Percentiles rank a stretch among this genome's conserved stretches.
Conservation (phyloP, 2,797 vertebrate species). For the Sebastes matsubarae region DNA sequence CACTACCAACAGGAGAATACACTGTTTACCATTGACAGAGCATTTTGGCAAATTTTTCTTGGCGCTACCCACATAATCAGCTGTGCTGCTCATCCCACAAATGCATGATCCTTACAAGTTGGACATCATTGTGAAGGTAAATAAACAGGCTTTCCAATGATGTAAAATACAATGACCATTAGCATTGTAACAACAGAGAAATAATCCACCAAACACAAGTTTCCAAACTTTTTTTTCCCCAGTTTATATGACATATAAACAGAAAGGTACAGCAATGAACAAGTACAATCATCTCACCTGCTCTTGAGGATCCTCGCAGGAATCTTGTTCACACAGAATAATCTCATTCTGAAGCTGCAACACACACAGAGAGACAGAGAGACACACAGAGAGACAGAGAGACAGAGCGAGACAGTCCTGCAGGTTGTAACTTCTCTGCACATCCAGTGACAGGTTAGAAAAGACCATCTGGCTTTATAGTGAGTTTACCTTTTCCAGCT, state of each 20-base stretch:
- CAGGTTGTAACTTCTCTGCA: not conserved
- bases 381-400: too few species aligned
- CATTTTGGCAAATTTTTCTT: too few species aligned
- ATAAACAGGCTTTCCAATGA: too few species aligned
- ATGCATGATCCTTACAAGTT: too few species aligned
- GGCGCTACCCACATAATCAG: too few species aligned
- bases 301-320: slow-evolving; percentile 56
- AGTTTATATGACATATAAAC: not conserved
- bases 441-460: fast-evolving
- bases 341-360: slow-evolving; percentile 84
- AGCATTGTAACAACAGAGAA: too few species aligned
- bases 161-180: too few species aligned
- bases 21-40: too few species aligned
- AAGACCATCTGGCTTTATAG: not conserved
- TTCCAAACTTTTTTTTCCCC: fast-evolving
- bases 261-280: not conserved
- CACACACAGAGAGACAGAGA: slow-evolving; percentile 14
- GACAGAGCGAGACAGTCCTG: not conserved
- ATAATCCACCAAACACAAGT: too few species aligned
- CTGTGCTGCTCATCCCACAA: too few species aligned
- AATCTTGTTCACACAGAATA: slow-evolving; percentile 68
- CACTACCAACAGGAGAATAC: too few species aligned
- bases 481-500: slow-evolving; percentile 71
- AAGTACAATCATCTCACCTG: slow-evolving; percentile 64
- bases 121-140: too few species aligned